Evolutionary conservation across 2,888 invertebrate genomes (phyloP), one percentile per base, ranked within the genome.

Genomic region (Athrips mouffetella): DNA sequence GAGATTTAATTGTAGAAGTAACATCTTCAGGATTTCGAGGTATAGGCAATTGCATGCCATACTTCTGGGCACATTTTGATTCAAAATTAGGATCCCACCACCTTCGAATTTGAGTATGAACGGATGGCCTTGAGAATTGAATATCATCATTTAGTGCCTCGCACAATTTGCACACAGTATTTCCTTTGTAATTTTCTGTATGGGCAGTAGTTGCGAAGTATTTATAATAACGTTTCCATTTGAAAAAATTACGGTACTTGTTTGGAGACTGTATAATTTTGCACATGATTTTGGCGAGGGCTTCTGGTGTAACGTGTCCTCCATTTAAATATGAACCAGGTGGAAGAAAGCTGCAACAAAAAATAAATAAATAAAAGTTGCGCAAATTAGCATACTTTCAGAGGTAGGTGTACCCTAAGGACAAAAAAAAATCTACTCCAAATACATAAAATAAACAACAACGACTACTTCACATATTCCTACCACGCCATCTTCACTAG

Each of bases 331-430:
- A 41, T 7, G 27, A 27, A 7, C 11, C 7, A 1, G 25, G 25
- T 7, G 41, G 41, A 23, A 41, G 25, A 27, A 41, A 41, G 13
- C 41, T 41, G 41, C 13, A 41, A 41, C 13, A 41, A 3, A 37
- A 25, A 41, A 41, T 15, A 41, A 3, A 37, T 20, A 20, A 10
- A 25, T 8, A 13, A 1, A 25, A 7, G 7, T n/a, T 13, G 21
- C 6, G 1, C n/a, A n/a, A n/a, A n/a, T n/a, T n/a, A n/a, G n/a
- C n/a, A n/a, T n/a, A n/a, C n/a, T n/a, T n/a, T n/a, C n/a, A n/a
- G n/a, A n/a, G n/a, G n/a, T n/a, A n/a, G n/a, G n/a, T n/a, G n/a
- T n/a, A n/a, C n/a, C n/a, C n/a, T n/a, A n/a, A n/a, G n/a, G n/a
- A n/a, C n/a, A n/a, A n/a, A n/a, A n/a, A n/a, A n/a, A n/a, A n/a